Evolutionary conservation across 2,888 invertebrate species (phyloP), one percentile per base, ranked within the genome.

Genomic region (Elaeidobius kamerunicus): DNA sequence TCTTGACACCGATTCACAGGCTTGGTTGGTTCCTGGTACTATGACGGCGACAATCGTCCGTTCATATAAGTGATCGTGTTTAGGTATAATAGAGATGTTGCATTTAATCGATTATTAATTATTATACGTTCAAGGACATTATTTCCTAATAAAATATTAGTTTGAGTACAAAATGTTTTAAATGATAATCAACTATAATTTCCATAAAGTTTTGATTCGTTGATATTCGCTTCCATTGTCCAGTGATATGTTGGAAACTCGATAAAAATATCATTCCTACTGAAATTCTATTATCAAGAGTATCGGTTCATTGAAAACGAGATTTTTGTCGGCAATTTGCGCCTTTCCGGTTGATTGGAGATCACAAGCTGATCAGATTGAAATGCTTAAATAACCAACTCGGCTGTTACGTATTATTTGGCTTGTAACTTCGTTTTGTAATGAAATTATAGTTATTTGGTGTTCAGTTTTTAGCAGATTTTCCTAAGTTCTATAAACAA

Each of bases 1-100:
- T n/a, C 55, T 55, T 55, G 55, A 55, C 55, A 55, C 50, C 49
- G 55, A 55, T 55, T 46, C 38, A 41, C 49, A 45, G 55, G 55
- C 50, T 45, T 41, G 50, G 50, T 32, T 49, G 55, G 50, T 55
- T 55, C 55, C 55, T 55, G 55, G 50, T 55, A 55, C 55, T 49
- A 44, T 35, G 35, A 23, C 41, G 40, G 17, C 41, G 41, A 19
- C 45, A 36, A 45, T 36, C 36, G 38, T 28, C 45, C 36, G 36
- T 46, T n/a, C n/a, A n/a, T n/a, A 28, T 34, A 34, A 44, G 23
- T 12, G 20, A 5, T 20, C 15, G 20, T n/a, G 20, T 7, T 20
- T n/a, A n/a, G n/a, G n/a, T n/a, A n/a, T n/a, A n/a, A n/a, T n/a
- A 27, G 27, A 27, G 27, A 27, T 27, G 27, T 27, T 11, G 6